Evolutionary conservation across 2,113 vertebrate genomes (phyloP).

Genomic region (Galemys pyrenaicus): DNA sequence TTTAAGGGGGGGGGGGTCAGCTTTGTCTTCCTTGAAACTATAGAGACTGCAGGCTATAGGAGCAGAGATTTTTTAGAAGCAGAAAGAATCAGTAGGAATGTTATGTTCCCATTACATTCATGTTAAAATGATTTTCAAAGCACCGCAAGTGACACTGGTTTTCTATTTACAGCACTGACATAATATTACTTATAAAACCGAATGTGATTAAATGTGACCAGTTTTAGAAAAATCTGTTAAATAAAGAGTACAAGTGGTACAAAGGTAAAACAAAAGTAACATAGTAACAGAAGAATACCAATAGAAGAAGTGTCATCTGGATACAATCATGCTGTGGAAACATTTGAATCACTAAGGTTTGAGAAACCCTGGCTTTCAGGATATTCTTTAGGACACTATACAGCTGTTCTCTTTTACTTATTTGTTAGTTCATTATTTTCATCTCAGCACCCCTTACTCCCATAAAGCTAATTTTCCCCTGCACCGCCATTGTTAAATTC

Average conservation of each 20-base stretch:
- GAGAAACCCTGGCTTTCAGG: not conserved
- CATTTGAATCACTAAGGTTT: not conserved
- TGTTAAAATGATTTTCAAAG: slow-evolving; percentile 28
- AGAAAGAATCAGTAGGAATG: not conserved
- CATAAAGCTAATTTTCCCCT: not conserved
- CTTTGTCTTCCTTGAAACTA: not conserved
- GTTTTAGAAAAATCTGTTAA: slow-evolving; percentile 11
- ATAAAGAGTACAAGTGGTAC: not conserved
- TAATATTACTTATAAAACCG: not conserved
- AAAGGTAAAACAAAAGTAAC: not conserved
- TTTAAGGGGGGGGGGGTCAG: no score
- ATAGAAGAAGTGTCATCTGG: not conserved
- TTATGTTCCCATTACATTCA: not conserved
- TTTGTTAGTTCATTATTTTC: slow-evolving; percentile 33
- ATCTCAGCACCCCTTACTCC: not conserved
- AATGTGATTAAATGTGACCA: not conserved
- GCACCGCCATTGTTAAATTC: not conserved
- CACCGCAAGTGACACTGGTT: not conserved
- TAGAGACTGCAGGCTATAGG: not conserved
- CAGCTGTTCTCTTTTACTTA: not conserved
- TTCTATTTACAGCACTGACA: not conserved
- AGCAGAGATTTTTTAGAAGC: not conserved
- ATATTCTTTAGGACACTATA: not conserved
- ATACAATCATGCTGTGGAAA: not conserved
- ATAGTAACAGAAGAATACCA: not conserved